Evolutionary conservation across 2,888 invertebrate genomes (phyloP), one percentile per base, ranked within the genome.

Genomic region (Meteorus cinctellus): DNA sequence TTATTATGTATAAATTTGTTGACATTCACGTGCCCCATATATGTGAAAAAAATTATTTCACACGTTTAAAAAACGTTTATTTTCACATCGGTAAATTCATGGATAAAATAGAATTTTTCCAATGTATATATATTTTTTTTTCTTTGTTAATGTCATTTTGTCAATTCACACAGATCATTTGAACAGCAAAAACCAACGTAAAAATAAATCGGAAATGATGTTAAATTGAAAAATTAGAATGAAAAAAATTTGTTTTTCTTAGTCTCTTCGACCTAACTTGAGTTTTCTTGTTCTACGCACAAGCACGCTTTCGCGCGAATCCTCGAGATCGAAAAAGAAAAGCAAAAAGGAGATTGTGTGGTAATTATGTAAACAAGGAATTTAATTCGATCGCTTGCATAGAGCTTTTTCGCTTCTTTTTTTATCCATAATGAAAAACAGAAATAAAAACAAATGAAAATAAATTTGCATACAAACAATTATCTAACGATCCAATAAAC

Each of bases 301-400:
- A 81, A 81, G 81, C 81, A 81, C 81, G 81, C 81, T 81, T 81
- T 81, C 81, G 81, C 81, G 81, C 81, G 81, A 80, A 80, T 81
- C 81, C 80, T 81, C 81, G 81, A 81, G 81, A 81, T 79, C 80
- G 81, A 81, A 80, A 81, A 80, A 81, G 81, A 81, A 81, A 81
- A 81, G 78, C 80, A 80, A 80, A 81, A 80, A 78, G 81, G 81
- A 81, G 81, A 81, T 81, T 79, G 81, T 81, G 80, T 80, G 81
- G 81, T 81, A 81, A 81, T 81, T 81, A 81, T 81, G 79, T 79
- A 80, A 81, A 79, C 79, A 80, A 80, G 81, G 81, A 55, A 81
- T 80, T 65, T 80, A 79, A 79, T 81, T 80, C 79, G 81, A 81
- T 78, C 81, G 81, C 81, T 81, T 81, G 80, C 78, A 68, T 65